phyloP scores from a whole-genome alignment of 2,113 vertebrate genomes.

The Halichoerus grypus region DNA sequence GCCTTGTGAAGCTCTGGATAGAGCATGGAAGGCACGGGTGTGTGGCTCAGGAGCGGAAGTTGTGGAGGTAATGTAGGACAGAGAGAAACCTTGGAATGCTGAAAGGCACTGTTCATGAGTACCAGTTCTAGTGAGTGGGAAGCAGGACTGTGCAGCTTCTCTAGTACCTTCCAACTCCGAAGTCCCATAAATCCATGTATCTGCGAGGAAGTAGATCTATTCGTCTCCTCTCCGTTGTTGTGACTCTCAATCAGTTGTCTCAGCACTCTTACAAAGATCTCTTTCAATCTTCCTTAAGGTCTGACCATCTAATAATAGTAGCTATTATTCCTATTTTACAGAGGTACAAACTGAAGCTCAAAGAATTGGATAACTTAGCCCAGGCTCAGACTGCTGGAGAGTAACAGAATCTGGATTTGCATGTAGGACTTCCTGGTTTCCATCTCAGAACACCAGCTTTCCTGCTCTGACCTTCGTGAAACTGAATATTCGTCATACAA shows the following conservation, averaged over 20 bases:
- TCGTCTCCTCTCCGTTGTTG: background rate
- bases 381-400: background rate
- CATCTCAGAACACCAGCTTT: background rate
- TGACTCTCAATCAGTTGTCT: background rate
- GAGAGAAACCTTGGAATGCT: background rate
- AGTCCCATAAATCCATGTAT: background rate
- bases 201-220: background rate
- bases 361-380: background rate
- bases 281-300: background rate
- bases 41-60: background rate
- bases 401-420: background rate
- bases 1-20: background rate
- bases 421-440: background rate
- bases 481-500: background rate
- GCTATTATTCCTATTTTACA: background rate
- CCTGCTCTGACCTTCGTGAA: background rate
- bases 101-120: background rate
- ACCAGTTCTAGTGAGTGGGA: background rate
- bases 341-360: slow-evolving; percentile 1
- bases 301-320: background rate
- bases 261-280: background rate
- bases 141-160: background rate
- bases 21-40: background rate
- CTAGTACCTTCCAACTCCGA: background rate
- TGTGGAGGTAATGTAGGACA: background rate